Percentiles rank a stretch among this genome's conserved stretches.
phyloP scores from a whole-genome alignment of 2,888 invertebrate genomes.

The Xestia sexstrigata region DNA sequence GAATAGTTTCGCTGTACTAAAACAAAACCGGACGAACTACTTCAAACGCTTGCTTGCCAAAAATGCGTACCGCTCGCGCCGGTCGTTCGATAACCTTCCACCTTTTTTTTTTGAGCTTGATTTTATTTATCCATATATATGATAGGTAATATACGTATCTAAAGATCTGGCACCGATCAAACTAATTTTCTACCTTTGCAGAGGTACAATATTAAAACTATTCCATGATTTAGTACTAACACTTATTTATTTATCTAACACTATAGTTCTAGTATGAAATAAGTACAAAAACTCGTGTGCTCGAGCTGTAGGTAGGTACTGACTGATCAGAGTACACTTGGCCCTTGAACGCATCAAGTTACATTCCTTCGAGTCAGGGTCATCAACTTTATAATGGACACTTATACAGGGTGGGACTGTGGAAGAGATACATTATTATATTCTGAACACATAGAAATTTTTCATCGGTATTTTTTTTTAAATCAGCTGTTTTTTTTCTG shows the following conservation, averaged over 20 bases:
- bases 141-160: not conserved
- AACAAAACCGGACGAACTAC: slow-evolving; percentile 20
- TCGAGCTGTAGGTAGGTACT: not conserved
- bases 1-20: not conserved
- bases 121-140: not conserved
- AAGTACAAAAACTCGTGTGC: not conserved
- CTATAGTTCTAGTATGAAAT: not conserved
- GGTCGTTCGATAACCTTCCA: not conserved
- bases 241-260: not conserved
- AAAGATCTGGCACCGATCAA: not conserved
- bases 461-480: too few species aligned
- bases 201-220: not conserved
- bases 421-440: too few species aligned
- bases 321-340: not conserved
- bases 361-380: slow-evolving; percentile 18
- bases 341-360: slow-evolving; percentile 7
- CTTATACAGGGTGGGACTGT: not conserved
- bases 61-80: not conserved
- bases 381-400: slow-evolving; percentile 1
- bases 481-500: too few species aligned
- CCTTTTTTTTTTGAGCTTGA: not conserved
- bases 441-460: too few species aligned
- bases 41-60: slow-evolving; percentile 4
- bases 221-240: not conserved
- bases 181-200: not conserved